phyloP scores from a whole-genome alignment of 2,797 vertebrate genomes.

The Huso huso region DNA sequence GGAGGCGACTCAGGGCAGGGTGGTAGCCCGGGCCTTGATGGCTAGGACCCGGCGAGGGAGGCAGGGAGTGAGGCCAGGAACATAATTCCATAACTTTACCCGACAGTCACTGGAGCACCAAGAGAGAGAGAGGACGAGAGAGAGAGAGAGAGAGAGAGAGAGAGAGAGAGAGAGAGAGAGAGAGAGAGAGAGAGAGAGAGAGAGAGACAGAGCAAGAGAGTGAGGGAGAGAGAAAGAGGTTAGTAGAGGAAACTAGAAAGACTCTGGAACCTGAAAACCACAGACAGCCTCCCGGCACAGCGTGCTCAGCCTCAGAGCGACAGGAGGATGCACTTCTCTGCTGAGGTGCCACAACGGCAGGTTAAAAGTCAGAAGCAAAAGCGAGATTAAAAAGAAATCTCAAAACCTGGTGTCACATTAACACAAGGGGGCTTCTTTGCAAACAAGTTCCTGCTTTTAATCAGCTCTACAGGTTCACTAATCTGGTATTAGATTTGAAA shows the following conservation, averaged over 20 bases:
- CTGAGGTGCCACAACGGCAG: too few species aligned
- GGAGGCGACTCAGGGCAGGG: conserved; percentile 79
- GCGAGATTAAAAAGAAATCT: too few species aligned
- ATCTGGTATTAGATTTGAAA: too few species aligned
- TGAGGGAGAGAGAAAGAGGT: conserved; percentile 29
- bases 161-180: neutral
- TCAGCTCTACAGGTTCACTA: too few species aligned
- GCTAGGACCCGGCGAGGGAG: conserved; percentile 95
- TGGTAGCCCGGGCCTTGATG: conserved; percentile 97
- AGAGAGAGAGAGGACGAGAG: conserved; percentile 29
- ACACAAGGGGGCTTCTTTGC: too few species aligned
- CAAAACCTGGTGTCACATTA: too few species aligned
- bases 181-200: conserved; percentile 4
- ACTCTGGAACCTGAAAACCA: conserved; percentile 2
- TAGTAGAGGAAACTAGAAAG: conserved; percentile 28
- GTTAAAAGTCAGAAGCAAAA: too few species aligned
- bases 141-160: conserved; percentile 19
- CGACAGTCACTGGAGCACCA: conserved; percentile 83
- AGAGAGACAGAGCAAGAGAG: conserved; percentile 20
- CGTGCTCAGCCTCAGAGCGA: neutral
- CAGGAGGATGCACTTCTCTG: too few species aligned
- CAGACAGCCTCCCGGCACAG: neutral
- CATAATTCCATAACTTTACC: conserved; percentile 97
- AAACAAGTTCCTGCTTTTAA: too few species aligned
- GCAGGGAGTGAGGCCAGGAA: conserved; percentile 94